phyloP scores from a whole-genome alignment of 2,113 vertebrate species.

The Lepus timidus region DNA sequence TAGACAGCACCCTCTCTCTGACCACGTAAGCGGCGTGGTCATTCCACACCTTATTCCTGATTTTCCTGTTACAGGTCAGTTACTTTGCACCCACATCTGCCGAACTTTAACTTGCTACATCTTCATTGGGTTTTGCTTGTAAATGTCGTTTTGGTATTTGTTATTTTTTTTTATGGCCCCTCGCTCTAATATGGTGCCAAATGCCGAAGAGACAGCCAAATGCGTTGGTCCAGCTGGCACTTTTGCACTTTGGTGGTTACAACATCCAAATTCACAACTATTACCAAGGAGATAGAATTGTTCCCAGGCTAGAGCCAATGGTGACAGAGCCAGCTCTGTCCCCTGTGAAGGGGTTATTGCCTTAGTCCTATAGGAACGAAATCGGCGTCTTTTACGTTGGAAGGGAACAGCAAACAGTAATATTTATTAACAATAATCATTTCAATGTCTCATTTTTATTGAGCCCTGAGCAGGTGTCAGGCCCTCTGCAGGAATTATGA shows the following conservation, averaged over 20 bases:
- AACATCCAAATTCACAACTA: background rate
- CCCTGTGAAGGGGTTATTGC: fast-evolving
- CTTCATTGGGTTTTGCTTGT: background rate
- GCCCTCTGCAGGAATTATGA: fast-evolving
- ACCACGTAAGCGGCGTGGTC: fast-evolving
- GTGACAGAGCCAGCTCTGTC: background rate
- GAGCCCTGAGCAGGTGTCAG: background rate
- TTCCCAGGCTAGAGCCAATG: background rate
- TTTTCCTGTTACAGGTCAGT: background rate
- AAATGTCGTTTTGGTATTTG: background rate
- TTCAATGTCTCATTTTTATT: background rate
- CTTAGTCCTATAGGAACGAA: background rate
- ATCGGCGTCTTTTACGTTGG: background rate
- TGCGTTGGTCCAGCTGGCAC: background rate
- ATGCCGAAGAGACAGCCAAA: background rate
- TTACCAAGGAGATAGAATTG: background rate
- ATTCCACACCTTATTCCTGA: too few species aligned
- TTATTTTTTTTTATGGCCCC: background rate
- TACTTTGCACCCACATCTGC: background rate
- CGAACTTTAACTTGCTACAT: background rate
- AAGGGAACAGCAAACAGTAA: background rate
- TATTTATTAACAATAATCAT: too few species aligned
- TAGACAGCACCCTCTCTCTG: background rate
- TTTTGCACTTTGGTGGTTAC: background rate
- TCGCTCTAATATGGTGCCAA: background rate